Base-by-base conservation (phyloP, 2,797 vertebrate species). In the Ammospiza maritima region DNA sequence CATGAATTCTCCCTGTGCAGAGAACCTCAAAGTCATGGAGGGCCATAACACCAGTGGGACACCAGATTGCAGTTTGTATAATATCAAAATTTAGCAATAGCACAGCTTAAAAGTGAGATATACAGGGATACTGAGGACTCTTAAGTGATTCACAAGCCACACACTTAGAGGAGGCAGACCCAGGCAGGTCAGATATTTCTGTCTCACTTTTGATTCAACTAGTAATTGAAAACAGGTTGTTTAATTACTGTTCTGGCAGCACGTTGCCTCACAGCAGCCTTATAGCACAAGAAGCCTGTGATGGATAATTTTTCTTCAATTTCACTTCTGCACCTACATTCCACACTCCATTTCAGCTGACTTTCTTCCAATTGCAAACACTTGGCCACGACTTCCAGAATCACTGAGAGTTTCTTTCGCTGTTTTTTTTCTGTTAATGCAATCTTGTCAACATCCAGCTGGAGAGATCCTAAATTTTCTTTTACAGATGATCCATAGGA, bases 391-490 rank as follows among this genome's bases (percentile, higher is more conserved):
- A 98, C 97, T 84, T 98, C 97, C 95, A 99, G 89, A 88, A 99
- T 93, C 48, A 97, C n/a, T 6, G 97, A 85, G 47, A 99, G 98
- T 89, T 99, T 99, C 69, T 47, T 98, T 30, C 96, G 97, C 97
- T 99, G 99, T 64, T 98, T 98, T 1, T 79, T 48, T 5, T 92
- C 90, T 2, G 98, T 98, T 93, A 99, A 18, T 0, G 98, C 98
- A 0, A 99, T 99, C 81, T 99, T 99, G 42, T 99, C 98, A 88
- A 98, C 98, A 4, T 98, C 82, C 95, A 99, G 71, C 16, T 95
- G 93, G 58, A 98, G 88, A 5, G 95, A 97, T 0, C 98, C 97
- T 84, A 99, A 93, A 45, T 82, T 98, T 96, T 98, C 99, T 98
- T 94, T 8, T 34, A 27, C 57, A 47, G 22, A 58, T 8, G 45